These are phyloP conservation scores for Tanytarsus gracilentus DNA, from an alignment of 2,888 invertebrate genomes.

Conservation along the genomic window DNA sequence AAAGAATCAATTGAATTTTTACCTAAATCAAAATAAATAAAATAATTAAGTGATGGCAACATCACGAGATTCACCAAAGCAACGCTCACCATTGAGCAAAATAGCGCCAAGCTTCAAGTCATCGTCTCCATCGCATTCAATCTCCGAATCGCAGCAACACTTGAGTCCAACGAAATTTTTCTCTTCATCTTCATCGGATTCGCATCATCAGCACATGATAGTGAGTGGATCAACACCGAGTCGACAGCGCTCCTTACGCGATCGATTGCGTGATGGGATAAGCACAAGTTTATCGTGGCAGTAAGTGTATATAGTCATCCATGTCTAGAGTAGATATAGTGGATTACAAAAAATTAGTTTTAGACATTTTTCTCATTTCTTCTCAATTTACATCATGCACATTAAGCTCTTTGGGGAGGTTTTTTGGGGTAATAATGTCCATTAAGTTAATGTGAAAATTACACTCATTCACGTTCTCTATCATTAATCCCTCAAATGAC, in stretches of 20 bases:
- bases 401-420: neutral
- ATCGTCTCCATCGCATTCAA: conserved; percentile 21
- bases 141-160: conserved; percentile 17
- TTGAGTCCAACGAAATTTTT: conserved; percentile 26
- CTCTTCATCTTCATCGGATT: neutral
- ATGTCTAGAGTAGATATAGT: no score
- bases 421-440: neutral
- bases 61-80: conserved; percentile 26
- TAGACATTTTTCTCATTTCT: neutral
- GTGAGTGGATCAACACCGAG: conserved; percentile 48
- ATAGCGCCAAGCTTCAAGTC: conserved; percentile 11
- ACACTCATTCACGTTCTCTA: no score
- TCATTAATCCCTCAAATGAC: no score
- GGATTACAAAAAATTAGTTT: neutral
- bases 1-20: neutral
- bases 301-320: conserved; percentile 49
- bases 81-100: conserved; percentile 25
- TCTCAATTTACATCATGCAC: neutral
- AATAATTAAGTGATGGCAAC: conserved; percentile 11
- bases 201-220: neutral
- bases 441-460: no score
- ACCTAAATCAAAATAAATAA: neutral
- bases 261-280: conserved; percentile 68
- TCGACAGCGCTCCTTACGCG: conserved; percentile 66
- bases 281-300: conserved; percentile 72